phyloP scores from a whole-genome alignment of 2,113 vertebrate genomes.

The Myrmecophaga tridactyla region DNA sequence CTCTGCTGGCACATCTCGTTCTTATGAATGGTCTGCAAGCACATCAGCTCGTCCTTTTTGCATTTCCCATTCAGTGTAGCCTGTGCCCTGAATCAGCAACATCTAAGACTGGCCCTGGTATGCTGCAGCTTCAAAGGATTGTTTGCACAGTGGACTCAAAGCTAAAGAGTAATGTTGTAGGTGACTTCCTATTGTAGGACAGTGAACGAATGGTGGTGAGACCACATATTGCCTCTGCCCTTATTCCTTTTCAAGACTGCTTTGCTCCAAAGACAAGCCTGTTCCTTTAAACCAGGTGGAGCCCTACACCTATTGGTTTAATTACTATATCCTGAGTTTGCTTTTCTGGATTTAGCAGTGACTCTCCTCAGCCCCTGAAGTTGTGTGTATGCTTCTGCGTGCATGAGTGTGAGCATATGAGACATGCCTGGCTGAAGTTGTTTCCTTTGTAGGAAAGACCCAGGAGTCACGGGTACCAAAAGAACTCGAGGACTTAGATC shows the following conservation, averaged over 20 bases:
- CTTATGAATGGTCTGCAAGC: too few species aligned
- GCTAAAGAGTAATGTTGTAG: background rate
- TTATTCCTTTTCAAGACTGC: background rate
- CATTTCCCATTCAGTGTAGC: background rate
- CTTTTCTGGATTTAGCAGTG: background rate
- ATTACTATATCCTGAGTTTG: background rate
- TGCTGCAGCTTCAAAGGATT: background rate
- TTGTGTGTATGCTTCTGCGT: background rate
- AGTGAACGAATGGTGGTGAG: too few species aligned
- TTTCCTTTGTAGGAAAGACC: background rate
- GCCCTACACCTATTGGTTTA: background rate
- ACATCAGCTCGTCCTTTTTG: fast-evolving
- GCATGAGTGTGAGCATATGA: background rate
- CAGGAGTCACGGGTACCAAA: background rate
- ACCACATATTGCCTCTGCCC: background rate
- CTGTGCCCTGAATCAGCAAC: background rate
- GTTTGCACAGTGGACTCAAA: background rate
- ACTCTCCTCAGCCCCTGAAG: background rate
- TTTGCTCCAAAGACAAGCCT: background rate
- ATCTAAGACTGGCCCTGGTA: background rate
- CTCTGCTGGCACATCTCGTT: background rate
- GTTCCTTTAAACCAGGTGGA: background rate
- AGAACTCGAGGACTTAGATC: background rate
- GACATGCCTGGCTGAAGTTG: background rate
- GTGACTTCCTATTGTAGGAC: background rate